Evolutionary conservation across 1,140 invertebrate genomes (phyloP), one percentile per base, ranked within the genome.

Genomic region (Pseudomyrmex cubaensis): DNA sequence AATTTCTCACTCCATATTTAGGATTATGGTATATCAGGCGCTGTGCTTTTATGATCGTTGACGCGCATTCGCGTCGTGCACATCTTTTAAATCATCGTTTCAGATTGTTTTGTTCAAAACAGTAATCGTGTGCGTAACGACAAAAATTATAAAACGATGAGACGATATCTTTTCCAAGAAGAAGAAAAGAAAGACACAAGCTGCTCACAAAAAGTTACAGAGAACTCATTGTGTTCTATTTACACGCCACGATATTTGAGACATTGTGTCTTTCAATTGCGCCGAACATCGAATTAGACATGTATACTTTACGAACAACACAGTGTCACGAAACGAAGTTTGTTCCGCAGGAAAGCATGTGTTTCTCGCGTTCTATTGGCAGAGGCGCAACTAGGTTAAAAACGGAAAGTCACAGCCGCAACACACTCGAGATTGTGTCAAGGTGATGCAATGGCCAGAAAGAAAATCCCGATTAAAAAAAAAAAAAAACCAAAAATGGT

Each of bases 1-100:
- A 93, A 93, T 93, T 93, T 93, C 93, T 93, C 92, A 93, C 91
- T 87, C 92, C 93, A 93, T 93, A 93, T 93, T 93, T 92, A 92
- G 93, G 84, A 92, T 93, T 93, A 93, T 92, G 90, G 85, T 86
- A 85, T 73, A 62, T 83, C 87, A 75, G 59, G 35, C 54, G 80
- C 87, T 78, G 83, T 78, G 76, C 66, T 77, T 85, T 88, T 88
- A 88, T 87, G 86, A 83, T 75, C 54, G 80, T 67, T 57, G 63
- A 84, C 74, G 84, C 72, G 69, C 77, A 63, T 70, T 85, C 57
- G 35, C 4, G 76, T 70, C 20, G 25, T 25, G 17, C 57, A 46
- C 15, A 25, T 66, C 35, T 17, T 10, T 61, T 9, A 22, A 12
- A 15, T 22, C 10, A 17, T 10, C 10, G 9, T 5, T 35, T n/a